Evolutionary conservation across 2,888 invertebrate species (phyloP), one percentile per base, ranked within the genome.

Genomic region (Serripes groenlandicus): DNA sequence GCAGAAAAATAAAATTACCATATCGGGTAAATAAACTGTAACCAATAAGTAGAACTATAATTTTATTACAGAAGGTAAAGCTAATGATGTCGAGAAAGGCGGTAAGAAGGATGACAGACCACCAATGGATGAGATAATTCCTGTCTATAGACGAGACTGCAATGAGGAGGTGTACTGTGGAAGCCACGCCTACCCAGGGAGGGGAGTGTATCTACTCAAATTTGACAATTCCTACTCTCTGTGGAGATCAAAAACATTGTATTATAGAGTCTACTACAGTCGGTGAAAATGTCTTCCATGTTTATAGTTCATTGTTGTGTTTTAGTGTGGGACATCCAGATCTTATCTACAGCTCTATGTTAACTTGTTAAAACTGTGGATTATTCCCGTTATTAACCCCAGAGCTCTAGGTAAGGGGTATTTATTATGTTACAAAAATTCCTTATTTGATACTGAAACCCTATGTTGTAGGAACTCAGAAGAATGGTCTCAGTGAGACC

Each of bases 161-260:
- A 99, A 99, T 93, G 97, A 97, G 90, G 99, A 98, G 95, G 98
- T 99, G 0, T 99, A 99, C 93, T 98, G 98, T n/a, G 99, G 99
- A 15, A 98, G 98, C 80, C 99, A 99, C 95, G 96, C 97, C 72
- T 99, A 99, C 95, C 99, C 99, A 0, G 99, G 99, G 2, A 97
- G 98, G 95, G 99, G 99, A 26, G 98, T 99, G 54, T 99, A 99
- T 95, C 96, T 99, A 94, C 96, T 99, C 58, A 99, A 99, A 95
- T 99, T 99, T 95, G 99, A 99, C 95, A 99, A 99, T 95, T 98
- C 99, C 0, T 99, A 99, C 95, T 99, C 99, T 75, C 96, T 99
- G 90, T 99, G 99, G 99, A 96, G 99, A 92, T 99, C 99, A 90
- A 99, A 99, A 96, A 99, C 98, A 64, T 96, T 99, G 75, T 99